These are phyloP conservation scores for Andrena bucephala DNA, from an alignment of 2,888 invertebrate species.

Conservation along the genomic window DNA sequence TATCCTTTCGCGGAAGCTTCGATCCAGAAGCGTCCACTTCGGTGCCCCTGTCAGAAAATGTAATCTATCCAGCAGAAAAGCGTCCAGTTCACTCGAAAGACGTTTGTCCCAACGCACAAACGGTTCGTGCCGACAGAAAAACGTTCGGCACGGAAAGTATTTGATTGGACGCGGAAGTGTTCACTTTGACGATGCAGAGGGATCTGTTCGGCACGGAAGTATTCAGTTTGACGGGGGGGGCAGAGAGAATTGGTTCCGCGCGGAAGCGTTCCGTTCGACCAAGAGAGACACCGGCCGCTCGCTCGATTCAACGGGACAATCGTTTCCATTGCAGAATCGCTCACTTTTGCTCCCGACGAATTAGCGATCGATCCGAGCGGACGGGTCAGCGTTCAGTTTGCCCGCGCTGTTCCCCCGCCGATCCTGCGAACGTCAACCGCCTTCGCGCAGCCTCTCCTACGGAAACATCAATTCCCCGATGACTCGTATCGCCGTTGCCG, in stretches of 20 bases:
- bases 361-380: neutral
- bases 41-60: too few relatives aligned
- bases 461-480: slow-evolving; percentile 25
- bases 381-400: neutral
- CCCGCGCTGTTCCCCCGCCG: neutral
- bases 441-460: slow-evolving; percentile 14
- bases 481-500: neutral
- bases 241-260: slow-evolving; percentile 34
- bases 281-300: neutral
- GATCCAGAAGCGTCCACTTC: too few relatives aligned
- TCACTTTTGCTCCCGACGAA: neutral
- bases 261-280: slow-evolving; percentile 33
- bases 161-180: slow-evolving; percentile 51
- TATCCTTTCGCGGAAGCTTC: too few relatives aligned
- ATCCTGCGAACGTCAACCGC: neutral
- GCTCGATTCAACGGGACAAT: slow-evolving; percentile 3
- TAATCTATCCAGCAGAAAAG: too few relatives aligned
- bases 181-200: slow-evolving; percentile 40
- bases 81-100: too few relatives aligned
- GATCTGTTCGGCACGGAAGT: slow-evolving; percentile 39
- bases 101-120: neutral
- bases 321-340: neutral
- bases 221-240: slow-evolving; percentile 28
- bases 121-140: neutral
- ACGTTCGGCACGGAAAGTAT: slow-evolving; percentile 24